Conservation (phyloP, 2,888 invertebrate species). For the Chalcosyrphus nemorum region DNA sequence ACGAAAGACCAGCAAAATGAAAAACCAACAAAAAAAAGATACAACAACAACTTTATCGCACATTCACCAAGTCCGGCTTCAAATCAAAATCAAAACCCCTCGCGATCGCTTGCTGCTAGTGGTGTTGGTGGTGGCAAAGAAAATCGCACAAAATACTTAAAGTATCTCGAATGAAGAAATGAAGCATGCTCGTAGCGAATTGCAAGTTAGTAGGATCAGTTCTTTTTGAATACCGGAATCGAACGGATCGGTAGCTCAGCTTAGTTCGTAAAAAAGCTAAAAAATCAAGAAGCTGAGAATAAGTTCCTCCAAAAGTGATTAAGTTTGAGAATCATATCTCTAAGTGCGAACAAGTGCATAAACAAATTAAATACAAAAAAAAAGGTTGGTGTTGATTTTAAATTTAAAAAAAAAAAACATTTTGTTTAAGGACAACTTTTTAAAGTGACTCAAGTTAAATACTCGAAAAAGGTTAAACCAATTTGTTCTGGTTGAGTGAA, state of each 20-base stretch:
- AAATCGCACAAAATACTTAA: conserved; percentile 29
- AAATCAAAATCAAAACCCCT: too few relatives aligned
- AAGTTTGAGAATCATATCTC: conserved; percentile 8
- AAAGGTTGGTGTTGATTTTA: conserved; percentile 54
- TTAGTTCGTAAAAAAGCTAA: conserved; percentile 30
- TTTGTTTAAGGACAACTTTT: not conserved
- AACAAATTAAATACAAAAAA: not conserved
- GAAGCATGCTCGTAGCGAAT: conserved; percentile 52
- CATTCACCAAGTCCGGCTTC: conserved; percentile 23
- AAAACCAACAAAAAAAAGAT: not conserved
- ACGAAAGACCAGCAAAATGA: not conserved
- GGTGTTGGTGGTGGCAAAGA: conserved; percentile 23
- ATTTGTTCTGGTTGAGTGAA: conserved; percentile 29
- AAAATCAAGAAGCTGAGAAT: conserved; percentile 43
- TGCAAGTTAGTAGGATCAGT: conserved; percentile 75
- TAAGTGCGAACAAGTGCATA: conserved; percentile 20
- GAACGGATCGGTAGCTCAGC: conserved; percentile 75
- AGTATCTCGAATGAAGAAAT: conserved; percentile 50
- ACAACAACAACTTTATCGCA: conserved; percentile 19
- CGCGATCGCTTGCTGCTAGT: conserved; percentile 1
- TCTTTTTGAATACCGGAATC: conserved; percentile 79
- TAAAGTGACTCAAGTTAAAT: not conserved
- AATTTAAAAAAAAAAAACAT: not conserved
- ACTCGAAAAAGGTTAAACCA: conserved; percentile 11
- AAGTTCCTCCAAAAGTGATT: conserved; percentile 47